Evolutionary conservation across 1,140 invertebrate species (phyloP), one percentile per base, ranked within the genome.

Genomic region (Cardiocondyla obscurior): DNA sequence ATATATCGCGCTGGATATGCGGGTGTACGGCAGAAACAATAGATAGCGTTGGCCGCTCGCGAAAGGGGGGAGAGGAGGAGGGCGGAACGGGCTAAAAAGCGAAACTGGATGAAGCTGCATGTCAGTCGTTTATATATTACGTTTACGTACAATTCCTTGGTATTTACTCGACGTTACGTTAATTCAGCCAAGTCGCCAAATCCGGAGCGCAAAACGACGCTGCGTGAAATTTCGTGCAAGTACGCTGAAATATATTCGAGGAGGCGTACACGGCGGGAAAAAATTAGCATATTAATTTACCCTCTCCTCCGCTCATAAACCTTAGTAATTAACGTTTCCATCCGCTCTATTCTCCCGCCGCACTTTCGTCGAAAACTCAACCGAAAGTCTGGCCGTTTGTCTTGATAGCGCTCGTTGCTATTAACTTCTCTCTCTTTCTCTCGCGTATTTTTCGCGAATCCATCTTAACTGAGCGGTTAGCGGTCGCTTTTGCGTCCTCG

Each of bases 21-120:
- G 93, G 93, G 93, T 92, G 91, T 90, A 91, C 90, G 86, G 87
- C 90, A 93, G 93, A 94, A 94, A 94, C 94, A 94, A 94, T 94
- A 90, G 93, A 92, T 90, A 90, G 88, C 83, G 86, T 67, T 74
- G 49, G 53, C 44, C 69, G 51, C 49, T n/a, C 49, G 53, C 42
- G 51, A 55, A 49, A 7, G 30, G 19, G 58, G n/a, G 22, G 36
- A 19, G 22, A 36, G 64, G 51, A n/a, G 69, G 55, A 7, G 30
- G 19, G 58, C 25, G 22, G 36, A 19, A 33, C 44, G 64, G 51
- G 42, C 42, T 83, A 70, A 83, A 89, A 87, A 82, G 53, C 65
- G 88, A 83, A n/a, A 74, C 44, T 30, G 67, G 79, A 89, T 73
- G 86, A 83, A 77, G 65, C 57, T 62, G 53, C 53, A 42, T 22